Evolutionary conservation across 2,888 invertebrate species (phyloP), one percentile per base, ranked within the genome.

Genomic region (Sinopyrophorus schimmeli): DNA sequence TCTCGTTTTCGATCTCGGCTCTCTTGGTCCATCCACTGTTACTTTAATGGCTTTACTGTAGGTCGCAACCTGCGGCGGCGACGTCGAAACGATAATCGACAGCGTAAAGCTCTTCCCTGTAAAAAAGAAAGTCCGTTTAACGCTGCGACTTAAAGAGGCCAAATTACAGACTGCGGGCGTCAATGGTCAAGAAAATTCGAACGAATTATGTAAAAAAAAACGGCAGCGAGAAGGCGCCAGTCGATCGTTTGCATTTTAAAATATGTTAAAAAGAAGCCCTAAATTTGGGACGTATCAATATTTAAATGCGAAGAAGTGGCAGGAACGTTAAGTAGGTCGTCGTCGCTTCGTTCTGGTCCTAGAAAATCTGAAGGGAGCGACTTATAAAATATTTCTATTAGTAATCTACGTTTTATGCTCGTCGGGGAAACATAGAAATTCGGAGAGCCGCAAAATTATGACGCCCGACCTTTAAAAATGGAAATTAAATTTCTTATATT

Each of bases 41-140:
- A 99, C 97, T 79, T 99, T 99, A 75, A 99, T 99, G 52, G 97
- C 97, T 74, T 97, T 97, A 69, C 84, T 87, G 74, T 96, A 96
- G n/a, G 96, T 92, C 49, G 93, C 92, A 57, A 98, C 87, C 79
- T 97, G 97, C 20, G 94, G 91, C 5, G 98, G 98, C 35, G 87
- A 84, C 48, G 94, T 92, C 59, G 91, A 90, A 68, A 99, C 84
- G 69, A 92, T 91, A 76, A 99, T 98, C 62, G 95, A 95, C 70
- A 99, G 76, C 26, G 92, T 91, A 77, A 99, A 98, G 67, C 95
- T 96, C 76, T 98, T 98, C 44, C 98, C 98, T 98, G 81, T 17
- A 77, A 77, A 62, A 38, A 41, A 41, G 16, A 10, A 30, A 21
- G n/a, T 26, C 27, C 11, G 3, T 6, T 10, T 5, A n/a, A 3